These are phyloP conservation scores for Oxygymnocypris stewartii DNA, from an alignment of 2,113 vertebrate genomes.

Conservation along the genomic window DNA sequence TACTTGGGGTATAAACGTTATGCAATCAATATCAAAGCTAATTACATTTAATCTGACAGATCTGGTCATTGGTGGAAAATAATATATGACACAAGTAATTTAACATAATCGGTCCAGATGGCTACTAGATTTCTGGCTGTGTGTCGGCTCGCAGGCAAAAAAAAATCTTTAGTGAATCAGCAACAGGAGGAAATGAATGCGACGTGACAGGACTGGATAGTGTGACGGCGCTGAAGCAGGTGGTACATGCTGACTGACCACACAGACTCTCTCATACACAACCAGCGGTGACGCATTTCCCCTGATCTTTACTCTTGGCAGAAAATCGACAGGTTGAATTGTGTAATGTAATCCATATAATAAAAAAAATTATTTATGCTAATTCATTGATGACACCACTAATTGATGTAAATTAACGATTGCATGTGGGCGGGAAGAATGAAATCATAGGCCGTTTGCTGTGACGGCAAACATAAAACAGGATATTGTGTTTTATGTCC, in stretches of 20 bases:
- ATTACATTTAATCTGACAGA: conserved; percentile 2
- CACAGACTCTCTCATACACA: neutral
- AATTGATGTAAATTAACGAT: conserved; percentile 14
- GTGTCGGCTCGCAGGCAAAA: neutral
- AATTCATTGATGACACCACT: neutral
- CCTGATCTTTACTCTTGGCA: conserved; percentile 1
- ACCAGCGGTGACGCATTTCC: neutral
- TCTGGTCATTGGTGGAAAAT: neutral
- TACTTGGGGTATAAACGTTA: neutral
- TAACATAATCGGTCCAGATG: conserved; percentile 24
- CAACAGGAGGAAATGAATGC: neutral
- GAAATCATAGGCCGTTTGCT: neutral
- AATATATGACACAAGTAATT: conserved; percentile 1
- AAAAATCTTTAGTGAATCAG: neutral
- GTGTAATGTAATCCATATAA: conserved; percentile 19
- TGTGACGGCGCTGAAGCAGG: neutral
- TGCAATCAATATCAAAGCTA: neutral
- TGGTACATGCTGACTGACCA: neutral
- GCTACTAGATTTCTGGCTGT: conserved; percentile 14
- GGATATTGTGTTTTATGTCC: neutral
- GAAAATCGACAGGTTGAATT: neutral
- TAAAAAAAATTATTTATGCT: neutral
- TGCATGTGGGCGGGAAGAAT: neutral
- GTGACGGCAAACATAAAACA: neutral
- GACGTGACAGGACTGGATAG: neutral